Conservation (phyloP, 2,113 vertebrate genomes). For the Aythya baeri region DNA sequence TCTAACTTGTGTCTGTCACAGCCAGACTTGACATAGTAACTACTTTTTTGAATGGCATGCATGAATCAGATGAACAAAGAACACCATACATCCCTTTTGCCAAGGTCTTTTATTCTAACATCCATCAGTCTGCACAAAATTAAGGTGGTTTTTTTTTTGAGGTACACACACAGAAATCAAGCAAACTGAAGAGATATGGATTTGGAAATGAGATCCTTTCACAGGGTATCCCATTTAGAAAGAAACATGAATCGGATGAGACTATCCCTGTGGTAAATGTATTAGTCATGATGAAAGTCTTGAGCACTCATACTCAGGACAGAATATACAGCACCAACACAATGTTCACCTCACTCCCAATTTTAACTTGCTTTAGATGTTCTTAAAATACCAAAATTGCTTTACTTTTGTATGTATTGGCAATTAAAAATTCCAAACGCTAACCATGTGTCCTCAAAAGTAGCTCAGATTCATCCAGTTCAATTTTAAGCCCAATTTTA, state of each 20-base stretch:
- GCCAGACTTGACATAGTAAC: neutral
- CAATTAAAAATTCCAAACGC: neutral
- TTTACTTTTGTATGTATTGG: neutral
- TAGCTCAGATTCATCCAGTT: neutral
- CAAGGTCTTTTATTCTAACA: neutral
- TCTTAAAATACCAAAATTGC: neutral
- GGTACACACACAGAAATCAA: neutral
- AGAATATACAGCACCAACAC: neutral
- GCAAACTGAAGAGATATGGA: neutral
- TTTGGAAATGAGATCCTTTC: neutral
- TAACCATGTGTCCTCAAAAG: neutral
- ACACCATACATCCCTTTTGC: neutral
- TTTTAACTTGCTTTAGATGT: neutral
- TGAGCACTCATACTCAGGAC: neutral
- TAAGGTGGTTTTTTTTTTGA: neutral
- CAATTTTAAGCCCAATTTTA: neutral
- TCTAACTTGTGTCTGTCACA: neutral
- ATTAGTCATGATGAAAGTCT: neutral
- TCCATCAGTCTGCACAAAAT: neutral
- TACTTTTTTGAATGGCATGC: neutral
- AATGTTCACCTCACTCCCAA: neutral
- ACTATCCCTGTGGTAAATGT: neutral
- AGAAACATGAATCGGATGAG: neutral
- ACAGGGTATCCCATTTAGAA: neutral
- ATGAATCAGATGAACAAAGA: neutral